Conservation (phyloP, 2,888 invertebrate genomes). For the Pherbina coryleti region DNA sequence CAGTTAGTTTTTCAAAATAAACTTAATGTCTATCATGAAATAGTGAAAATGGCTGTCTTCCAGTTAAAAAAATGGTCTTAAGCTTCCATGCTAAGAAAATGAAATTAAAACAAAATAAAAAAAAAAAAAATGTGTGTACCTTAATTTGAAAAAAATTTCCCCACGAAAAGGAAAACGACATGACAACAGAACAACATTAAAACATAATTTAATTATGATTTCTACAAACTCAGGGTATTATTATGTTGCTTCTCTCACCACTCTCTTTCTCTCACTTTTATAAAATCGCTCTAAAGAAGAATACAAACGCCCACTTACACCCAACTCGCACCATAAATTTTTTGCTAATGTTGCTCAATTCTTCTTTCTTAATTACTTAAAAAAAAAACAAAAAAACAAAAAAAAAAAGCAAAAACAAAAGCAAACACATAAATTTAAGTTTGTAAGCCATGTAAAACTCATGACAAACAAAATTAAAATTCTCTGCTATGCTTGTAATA, state of each 20-base stretch:
- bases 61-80: too few relatives aligned
- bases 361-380: not conserved
- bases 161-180: too few relatives aligned
- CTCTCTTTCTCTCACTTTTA: not conserved
- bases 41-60: too few relatives aligned
- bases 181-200: too few relatives aligned
- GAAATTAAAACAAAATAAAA: too few relatives aligned
- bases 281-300: not conserved
- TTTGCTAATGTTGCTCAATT: not conserved
- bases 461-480: slow-evolving; percentile 14
- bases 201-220: too few relatives aligned
- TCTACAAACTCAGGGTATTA: too few relatives aligned
- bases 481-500: not conserved
- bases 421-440: not conserved
- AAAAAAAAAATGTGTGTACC: too few relatives aligned
- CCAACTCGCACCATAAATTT: not conserved
- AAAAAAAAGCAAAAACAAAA: not conserved
- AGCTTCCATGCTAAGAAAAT: too few relatives aligned
- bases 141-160: too few relatives aligned
- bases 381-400: not conserved
- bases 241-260: not conserved
- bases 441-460: not conserved
- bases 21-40: too few relatives aligned
- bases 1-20: too few relatives aligned
- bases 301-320: not conserved